phyloP scores from a whole-genome alignment of 2,113 vertebrate genomes.

The Percina caprodes region DNA sequence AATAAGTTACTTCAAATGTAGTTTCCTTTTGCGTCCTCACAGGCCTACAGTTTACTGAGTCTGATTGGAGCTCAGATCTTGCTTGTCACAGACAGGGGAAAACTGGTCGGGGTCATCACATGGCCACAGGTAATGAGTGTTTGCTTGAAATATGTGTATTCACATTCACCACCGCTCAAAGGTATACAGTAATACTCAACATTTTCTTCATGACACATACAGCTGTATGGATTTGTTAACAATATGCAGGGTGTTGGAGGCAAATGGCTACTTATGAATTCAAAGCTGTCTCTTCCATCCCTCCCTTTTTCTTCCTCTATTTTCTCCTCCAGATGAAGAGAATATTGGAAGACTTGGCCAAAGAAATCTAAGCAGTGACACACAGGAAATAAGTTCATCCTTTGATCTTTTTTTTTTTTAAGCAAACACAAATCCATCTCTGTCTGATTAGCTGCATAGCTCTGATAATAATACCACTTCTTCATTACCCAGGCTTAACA shows the following conservation, averaged over 20 bases:
- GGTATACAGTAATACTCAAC: neutral
- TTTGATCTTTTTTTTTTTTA: conserved; percentile 7
- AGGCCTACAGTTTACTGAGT: conserved; percentile 90
- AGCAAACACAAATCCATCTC: conserved; percentile 1
- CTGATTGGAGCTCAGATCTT: conserved; percentile 84
- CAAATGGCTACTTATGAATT: conserved; percentile 31
- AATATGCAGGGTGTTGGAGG: neutral
- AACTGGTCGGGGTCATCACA: conserved; percentile 85
- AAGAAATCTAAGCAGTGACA: conserved; percentile 73
- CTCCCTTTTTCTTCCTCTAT: conserved; percentile 11
- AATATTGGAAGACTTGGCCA: conserved; percentile 86
- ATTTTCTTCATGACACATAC: neutral
- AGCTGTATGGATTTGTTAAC: conserved; percentile 2
- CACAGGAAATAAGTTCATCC: conserved; percentile 36
- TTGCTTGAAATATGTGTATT: conserved; percentile 16
- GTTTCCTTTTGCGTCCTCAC: neutral
- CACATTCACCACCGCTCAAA: neutral
- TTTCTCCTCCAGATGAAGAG: conserved; percentile 84
- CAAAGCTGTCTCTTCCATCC: conserved; percentile 2
- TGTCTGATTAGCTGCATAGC: conserved; percentile 42
- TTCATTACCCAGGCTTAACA: conserved; percentile 4
- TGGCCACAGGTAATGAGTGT: conserved; percentile 86
- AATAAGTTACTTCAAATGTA: neutral
- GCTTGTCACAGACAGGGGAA: conserved; percentile 88
- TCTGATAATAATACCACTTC: conserved; percentile 21